Evolutionary conservation across 2,113 vertebrate genomes (phyloP), one percentile per base, ranked within the genome.

Genomic region (Kryptolebias marmoratus): DNA sequence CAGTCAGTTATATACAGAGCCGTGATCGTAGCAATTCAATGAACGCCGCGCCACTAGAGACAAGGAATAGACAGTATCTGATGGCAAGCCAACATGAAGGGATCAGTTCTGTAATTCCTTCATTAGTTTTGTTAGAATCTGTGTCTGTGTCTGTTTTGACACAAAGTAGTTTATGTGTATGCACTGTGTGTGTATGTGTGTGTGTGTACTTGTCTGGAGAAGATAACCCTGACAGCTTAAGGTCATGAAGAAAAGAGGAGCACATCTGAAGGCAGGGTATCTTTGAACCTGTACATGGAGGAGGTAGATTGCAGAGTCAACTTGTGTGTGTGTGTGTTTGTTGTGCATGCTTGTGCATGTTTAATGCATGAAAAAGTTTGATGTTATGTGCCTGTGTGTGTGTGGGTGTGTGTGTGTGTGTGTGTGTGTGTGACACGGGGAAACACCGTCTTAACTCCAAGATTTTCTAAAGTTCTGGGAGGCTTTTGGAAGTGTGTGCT

Each of bases 181-280:
- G 52, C 22, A 22, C 22, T 53, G 60, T 50, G 52, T 56, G 50
- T 53, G 50, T 53, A n/a, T 73, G 69, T 84, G 74, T 79, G 71
- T 82, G 77, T 68, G 68, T 77, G 75, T 68, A 65, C 64, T 74
- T 80, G 80, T 87, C 76, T 88, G 54, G 67, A 60, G 77, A 65
- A 82, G 87, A 90, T 89, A 90, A 87, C 78, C 84, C 82, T 70
- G 88, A 82, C 88, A 90, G 85, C 84, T 90, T 91, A 87, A 91
- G 88, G 88, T 91, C 90, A 89, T 77, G 83, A 82, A 84, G 73
- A 90, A 88, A 69, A 81, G 86, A 86, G 86, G 81, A 76, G 82
- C 81, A 89, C 88, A 82, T 92, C 87, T 89, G 77, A 88, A 90
- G 87, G 89, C 67, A 54, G 77, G 45, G 36, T 68, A 81, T 85